These are phyloP conservation scores for Acanthopagrus latus DNA, from an alignment of 2,797 vertebrate genomes.

Conservation along the genomic window DNA sequence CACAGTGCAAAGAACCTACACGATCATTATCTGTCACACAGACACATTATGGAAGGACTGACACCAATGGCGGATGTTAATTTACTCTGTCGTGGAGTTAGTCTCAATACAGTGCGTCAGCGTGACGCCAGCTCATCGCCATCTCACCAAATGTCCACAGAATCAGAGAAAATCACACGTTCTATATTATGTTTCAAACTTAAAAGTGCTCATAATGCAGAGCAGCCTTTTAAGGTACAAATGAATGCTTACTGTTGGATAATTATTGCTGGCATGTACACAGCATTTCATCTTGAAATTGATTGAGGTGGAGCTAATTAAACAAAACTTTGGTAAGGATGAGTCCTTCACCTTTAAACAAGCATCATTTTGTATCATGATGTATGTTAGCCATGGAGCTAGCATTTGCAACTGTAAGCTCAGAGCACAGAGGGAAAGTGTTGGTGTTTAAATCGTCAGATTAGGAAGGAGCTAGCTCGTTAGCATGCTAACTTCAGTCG, in stretches of 20 bases:
- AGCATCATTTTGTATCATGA: background rate
- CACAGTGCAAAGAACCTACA: too few relatives aligned
- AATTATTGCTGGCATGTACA: background rate
- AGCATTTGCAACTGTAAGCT: too few relatives aligned
- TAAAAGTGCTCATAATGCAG: background rate
- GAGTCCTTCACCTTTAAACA: background rate
- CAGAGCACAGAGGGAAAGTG: too few relatives aligned
- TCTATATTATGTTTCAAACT: too few relatives aligned
- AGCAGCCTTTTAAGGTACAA: background rate
- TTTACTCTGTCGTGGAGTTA: background rate
- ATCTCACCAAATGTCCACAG: background rate
- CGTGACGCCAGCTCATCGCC: background rate
- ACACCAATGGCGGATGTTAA: background rate
- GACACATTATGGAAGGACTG: background rate
- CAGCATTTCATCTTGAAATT: background rate
- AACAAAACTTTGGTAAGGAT: background rate
- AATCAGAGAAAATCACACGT: background rate
- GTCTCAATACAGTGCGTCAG: background rate
- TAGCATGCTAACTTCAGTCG: too few relatives aligned
- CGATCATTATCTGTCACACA: background rate
- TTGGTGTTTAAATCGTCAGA: too few relatives aligned
- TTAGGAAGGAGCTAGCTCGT: too few relatives aligned
- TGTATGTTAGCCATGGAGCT: background rate
- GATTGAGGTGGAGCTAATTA: background rate
- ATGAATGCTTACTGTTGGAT: background rate